Conservation (phyloP, 37 sponge, comb jelly and placozoan species). For the Haliclona indistincta region DNA sequence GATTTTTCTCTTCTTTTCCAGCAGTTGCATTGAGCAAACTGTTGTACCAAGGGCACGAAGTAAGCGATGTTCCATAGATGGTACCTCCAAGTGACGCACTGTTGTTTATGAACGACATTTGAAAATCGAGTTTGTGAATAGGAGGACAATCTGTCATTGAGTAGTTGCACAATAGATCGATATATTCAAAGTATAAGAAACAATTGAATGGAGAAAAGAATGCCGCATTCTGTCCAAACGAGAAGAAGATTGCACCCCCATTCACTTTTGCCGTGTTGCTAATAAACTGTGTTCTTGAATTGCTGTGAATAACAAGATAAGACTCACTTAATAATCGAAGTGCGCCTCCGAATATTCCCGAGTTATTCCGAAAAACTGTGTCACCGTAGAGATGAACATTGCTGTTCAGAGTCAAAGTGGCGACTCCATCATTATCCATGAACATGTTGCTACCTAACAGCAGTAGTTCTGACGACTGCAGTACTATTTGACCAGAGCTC, state of each 20-base stretch:
- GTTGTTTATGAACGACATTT: slow-evolving; percentile 19
- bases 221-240: background rate
- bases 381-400: slow-evolving; percentile 19
- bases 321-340: background rate
- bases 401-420: background rate
- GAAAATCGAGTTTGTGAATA: background rate
- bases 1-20: background rate
- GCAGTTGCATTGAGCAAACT: background rate
- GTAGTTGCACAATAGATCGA: slow-evolving; percentile 13
- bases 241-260: slow-evolving; percentile 42
- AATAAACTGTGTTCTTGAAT: background rate
- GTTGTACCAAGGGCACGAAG: slow-evolving; percentile 36
- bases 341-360: slow-evolving; percentile 32
- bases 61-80: slow-evolving; percentile 39
- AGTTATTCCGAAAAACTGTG: slow-evolving; percentile 6
- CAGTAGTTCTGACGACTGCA: background rate
- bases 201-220: background rate
- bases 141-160: slow-evolving; percentile 4
- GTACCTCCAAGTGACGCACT: slow-evolving; percentile 16
- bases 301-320: slow-evolving; percentile 2
- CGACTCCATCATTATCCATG: slow-evolving; percentile 14
- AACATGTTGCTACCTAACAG: slow-evolving; percentile 9
- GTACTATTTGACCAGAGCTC: slow-evolving; percentile 2
- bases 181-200: slow-evolving; percentile 34
- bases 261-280: slow-evolving; percentile 15